Conservation (phyloP, 2,113 vertebrate species). For the Mobula hypostoma region DNA sequence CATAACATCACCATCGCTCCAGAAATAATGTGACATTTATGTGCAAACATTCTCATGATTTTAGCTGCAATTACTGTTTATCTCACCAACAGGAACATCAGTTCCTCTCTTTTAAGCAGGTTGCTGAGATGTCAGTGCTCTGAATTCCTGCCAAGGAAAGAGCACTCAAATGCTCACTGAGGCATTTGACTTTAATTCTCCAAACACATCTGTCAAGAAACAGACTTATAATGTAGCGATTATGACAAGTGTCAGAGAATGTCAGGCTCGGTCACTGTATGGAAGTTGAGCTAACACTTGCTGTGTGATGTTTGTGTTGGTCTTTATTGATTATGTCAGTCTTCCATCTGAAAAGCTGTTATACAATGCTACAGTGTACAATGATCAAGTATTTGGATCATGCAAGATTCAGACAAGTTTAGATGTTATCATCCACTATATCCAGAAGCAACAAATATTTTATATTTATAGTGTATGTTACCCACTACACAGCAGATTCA, state of each 20-base stretch:
- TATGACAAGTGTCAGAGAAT: neutral
- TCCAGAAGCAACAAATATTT: neutral
- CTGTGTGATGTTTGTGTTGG: neutral
- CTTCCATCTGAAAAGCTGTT: neutral
- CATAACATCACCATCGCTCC: neutral
- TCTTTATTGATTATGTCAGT: conserved; percentile 1
- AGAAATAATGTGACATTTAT: neutral
- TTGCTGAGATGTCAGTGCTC: neutral
- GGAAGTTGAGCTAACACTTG: neutral
- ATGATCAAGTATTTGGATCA: neutral
- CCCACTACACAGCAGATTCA: neutral
- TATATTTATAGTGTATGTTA: neutral
- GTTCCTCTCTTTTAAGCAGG: neutral
- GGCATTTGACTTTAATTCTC: neutral
- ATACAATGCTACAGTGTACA: neutral
- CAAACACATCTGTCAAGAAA: neutral
- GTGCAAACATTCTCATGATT: neutral
- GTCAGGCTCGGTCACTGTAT: neutral
- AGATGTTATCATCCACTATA: neutral
- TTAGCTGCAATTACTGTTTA: neutral
- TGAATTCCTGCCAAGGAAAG: neutral
- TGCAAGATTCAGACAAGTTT: neutral
- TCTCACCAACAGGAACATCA: neutral
- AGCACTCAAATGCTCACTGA: neutral
- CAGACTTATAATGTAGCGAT: neutral